A percentile compares a stretch with the other conserved stretches of the same genome.
These are phyloP conservation scores for Ganaspis sp. DNA, from an alignment of 1,140 invertebrate genomes.

Conservation along the genomic window DNA sequence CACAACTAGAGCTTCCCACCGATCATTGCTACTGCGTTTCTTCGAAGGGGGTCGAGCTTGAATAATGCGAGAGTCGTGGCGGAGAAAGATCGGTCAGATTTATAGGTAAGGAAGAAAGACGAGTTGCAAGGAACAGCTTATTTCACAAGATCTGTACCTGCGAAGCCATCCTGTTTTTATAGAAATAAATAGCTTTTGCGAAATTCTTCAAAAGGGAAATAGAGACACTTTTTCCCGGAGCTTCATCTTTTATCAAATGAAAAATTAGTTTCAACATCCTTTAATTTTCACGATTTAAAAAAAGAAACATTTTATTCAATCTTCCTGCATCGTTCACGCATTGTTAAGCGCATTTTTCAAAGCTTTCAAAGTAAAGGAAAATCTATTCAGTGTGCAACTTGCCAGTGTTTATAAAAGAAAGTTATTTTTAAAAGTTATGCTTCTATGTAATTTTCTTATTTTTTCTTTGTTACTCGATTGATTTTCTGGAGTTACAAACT, in stretches of 20 bases:
- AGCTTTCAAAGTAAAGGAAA: too few relatives aligned
- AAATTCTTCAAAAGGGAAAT: not conserved
- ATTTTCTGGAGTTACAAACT: not conserved
- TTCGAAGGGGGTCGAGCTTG: conserved; percentile 25
- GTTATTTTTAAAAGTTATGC: not conserved
- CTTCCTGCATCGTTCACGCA: too few relatives aligned
- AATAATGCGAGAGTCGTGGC: conserved; percentile 25
- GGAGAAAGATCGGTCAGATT: conserved; percentile 28
- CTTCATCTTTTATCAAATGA: too few relatives aligned
- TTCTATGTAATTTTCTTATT: not conserved
- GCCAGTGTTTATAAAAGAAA: too few relatives aligned
- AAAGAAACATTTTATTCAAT: too few relatives aligned
- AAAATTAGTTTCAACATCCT: too few relatives aligned
- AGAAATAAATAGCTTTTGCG: not conserved
- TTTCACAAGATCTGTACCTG: conserved; percentile 6
- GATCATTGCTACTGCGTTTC: conserved; percentile 19
- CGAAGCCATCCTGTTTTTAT: not conserved
- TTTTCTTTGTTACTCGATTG: not conserved
- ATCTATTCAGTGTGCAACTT: too few relatives aligned
- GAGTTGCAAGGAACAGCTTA: conserved; percentile 8
- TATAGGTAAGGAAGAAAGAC: conserved; percentile 15
- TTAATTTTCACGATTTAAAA: too few relatives aligned
- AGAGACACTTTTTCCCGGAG: not conserved
- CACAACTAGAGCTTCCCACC: conserved; percentile 19
- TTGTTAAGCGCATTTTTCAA: too few relatives aligned